Evolutionary conservation across 2,888 invertebrate genomes (phyloP).

Genomic region (Amblyjoppa fuscipennis): DNA sequence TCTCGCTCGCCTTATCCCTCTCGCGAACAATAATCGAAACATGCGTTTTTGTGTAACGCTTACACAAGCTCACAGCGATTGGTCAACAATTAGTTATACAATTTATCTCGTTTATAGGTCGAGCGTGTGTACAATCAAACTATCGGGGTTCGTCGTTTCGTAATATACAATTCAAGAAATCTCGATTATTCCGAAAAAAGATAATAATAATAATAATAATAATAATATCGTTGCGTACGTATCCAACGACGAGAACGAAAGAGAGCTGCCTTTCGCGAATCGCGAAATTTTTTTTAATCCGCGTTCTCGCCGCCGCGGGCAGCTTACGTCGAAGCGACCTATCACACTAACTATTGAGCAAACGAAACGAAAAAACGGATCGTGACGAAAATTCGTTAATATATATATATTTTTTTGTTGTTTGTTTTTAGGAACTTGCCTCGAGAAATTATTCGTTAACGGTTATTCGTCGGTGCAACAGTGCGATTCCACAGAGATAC

Average conservation of each 20-base stretch:
- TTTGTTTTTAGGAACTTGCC: slow-evolving; percentile 44
- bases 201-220: not conserved
- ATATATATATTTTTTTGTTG: not conserved
- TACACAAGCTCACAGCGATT: slow-evolving; percentile 72
- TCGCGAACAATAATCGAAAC: slow-evolving; percentile 42
- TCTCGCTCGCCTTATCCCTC: slow-evolving; percentile 25
- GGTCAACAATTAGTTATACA: slow-evolving; percentile 76
- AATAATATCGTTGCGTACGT: not conserved
- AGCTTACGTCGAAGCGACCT: slow-evolving; percentile 9
- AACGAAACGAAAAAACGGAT: slow-evolving; percentile 22
- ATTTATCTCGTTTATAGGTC: slow-evolving; percentile 43
- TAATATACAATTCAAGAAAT: slow-evolving; percentile 7
- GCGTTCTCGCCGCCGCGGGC: slow-evolving; percentile 16
- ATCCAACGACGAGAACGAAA: slow-evolving; percentile 7
- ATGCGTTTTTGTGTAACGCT: slow-evolving; percentile 46
- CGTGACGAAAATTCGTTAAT: no score
- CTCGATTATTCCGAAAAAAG: not conserved
- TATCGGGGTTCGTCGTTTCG: slow-evolving; percentile 8
- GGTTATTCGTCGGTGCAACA: not conserved
- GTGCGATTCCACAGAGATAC: slow-evolving; percentile 17
- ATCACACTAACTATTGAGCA: slow-evolving; percentile 58
- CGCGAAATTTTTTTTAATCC: not conserved
- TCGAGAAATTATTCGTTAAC: not conserved
- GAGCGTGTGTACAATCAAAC: slow-evolving; percentile 25
- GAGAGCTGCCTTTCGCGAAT: slow-evolving; percentile 36